These are phyloP conservation scores for Plagiodera versicolora DNA, from an alignment of 2,888 invertebrate genomes.

Conservation along the genomic window DNA sequence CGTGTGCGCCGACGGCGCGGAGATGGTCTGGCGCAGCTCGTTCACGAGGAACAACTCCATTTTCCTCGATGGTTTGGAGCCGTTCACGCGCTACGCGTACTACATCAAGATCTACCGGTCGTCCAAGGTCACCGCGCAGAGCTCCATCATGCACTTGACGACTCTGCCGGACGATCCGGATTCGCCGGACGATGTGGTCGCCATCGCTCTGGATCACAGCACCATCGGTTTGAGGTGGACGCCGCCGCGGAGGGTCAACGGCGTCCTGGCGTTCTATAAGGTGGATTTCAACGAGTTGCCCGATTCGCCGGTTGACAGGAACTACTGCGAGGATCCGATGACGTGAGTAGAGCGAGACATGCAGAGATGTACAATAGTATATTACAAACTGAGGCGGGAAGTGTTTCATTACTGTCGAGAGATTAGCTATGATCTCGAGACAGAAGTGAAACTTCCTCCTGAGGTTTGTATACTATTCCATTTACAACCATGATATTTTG, in stretches of 20 bases:
- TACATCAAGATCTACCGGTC: conserved; percentile 61
- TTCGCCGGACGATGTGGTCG: conserved; percentile 41
- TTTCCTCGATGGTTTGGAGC: conserved; percentile 58
- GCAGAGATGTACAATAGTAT: too few species aligned
- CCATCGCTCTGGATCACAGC: conserved; percentile 45
- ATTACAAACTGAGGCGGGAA: too few species aligned
- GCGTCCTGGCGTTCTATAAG: conserved; percentile 48
- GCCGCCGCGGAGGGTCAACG: conserved; percentile 56
- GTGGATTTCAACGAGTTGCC: conserved; percentile 18
- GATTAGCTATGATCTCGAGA: too few species aligned
- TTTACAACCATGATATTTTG: too few species aligned
- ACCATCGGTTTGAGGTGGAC: conserved; percentile 61
- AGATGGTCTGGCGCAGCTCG: conserved; percentile 35
- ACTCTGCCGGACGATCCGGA: conserved; percentile 65
- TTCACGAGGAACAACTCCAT: conserved; percentile 26
- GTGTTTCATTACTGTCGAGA: too few species aligned
- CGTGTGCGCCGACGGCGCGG: conserved; percentile 43
- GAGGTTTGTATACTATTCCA: too few species aligned
- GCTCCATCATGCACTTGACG: conserved; percentile 64
- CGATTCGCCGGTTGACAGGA: conserved; percentile 23
- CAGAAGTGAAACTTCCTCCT: too few species aligned
- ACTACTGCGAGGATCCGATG: conserved; percentile 31
- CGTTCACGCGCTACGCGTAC: conserved; percentile 72
- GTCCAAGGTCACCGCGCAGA: conserved; percentile 60
- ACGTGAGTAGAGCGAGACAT: conserved; percentile 22